Conservation (phyloP, 2,797 vertebrate species). For the Anguilla pacifica region DNA sequence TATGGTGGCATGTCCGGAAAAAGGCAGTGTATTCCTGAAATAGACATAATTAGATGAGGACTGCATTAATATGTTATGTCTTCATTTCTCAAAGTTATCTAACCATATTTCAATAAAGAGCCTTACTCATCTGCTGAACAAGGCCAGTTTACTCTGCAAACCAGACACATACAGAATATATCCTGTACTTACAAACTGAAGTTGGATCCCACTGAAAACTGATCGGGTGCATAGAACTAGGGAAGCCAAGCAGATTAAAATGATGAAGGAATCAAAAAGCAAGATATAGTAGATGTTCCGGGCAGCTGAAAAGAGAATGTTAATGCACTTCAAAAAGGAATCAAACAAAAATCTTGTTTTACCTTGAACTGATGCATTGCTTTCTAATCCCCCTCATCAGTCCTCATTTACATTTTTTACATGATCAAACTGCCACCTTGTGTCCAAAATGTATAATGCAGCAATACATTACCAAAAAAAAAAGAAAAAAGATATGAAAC, state of each 20-base stretch:
- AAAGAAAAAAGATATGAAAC: not conserved
- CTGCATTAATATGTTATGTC: constrained; percentile 71
- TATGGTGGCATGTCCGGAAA: constrained; percentile 77
- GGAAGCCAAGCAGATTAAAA: constrained; percentile 82
- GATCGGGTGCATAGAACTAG: constrained; percentile 85
- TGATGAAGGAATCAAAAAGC: constrained; percentile 83
- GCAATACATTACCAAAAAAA: constrained; percentile 69
- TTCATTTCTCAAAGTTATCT: constrained; percentile 82
- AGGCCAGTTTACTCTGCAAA: not conserved
- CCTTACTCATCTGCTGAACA: not conserved
- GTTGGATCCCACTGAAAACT: constrained; percentile 79
- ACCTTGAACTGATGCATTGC: constrained; percentile 33
- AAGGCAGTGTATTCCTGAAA: constrained; percentile 85
- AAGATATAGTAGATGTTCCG: constrained; percentile 85
- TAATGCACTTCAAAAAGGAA: not conserved
- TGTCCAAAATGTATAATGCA: constrained; percentile 71
- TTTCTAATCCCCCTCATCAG: constrained; percentile 80
- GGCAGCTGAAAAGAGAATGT: constrained; percentile 67
- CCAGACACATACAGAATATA: not conserved
- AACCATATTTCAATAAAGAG: constrained; percentile 63
- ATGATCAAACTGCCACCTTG: constrained; percentile 81
- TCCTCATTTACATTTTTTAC: constrained; percentile 91
- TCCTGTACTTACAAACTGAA: constrained; percentile 81
- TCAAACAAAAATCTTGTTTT: not conserved
- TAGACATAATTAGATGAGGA: constrained; percentile 49